These are phyloP conservation scores for Leptinotarsa haldemani DNA, from an alignment of 2,888 invertebrate genomes.

Conservation along the genomic window DNA sequence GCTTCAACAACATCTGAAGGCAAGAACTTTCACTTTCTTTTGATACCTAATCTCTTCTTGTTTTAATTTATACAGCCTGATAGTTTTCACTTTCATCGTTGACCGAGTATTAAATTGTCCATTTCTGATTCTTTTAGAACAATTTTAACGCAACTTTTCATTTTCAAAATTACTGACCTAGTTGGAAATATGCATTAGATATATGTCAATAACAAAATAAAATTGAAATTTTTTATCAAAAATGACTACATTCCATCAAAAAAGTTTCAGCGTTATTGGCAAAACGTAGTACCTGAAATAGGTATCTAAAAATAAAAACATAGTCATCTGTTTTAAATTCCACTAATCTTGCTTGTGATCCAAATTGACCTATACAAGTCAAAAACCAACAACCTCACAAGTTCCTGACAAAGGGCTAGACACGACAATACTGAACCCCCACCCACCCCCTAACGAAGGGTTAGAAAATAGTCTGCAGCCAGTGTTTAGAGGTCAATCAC, in stretches of 20 bases:
- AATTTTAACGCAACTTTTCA: background rate
- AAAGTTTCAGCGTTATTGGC: no score
- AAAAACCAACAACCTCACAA: background rate
- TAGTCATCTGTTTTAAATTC: background rate
- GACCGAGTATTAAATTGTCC: background rate
- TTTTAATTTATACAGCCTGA: conserved; percentile 23
- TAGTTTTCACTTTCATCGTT: conserved; percentile 30
- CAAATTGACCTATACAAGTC: background rate
- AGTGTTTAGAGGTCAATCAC: conserved; percentile 55
- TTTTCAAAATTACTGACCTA: background rate
- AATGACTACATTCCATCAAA: no score
- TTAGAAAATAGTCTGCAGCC: conserved; percentile 32
- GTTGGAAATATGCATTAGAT: no score
- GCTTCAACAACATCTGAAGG: conserved; percentile 22
- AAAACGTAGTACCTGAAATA: background rate
- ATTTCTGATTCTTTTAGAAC: background rate
- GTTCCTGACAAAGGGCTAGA: background rate
- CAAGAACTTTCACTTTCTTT: conserved; percentile 42
- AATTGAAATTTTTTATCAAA: no score
- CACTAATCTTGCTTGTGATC: background rate
- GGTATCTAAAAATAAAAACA: conserved; percentile 2
- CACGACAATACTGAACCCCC: background rate
- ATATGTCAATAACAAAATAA: no score
- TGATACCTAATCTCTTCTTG: conserved; percentile 31
- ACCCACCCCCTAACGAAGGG: conserved; percentile 5